Percentiles rank a stretch among this genome's conserved stretches.
Conservation (phyloP, 2,888 invertebrate genomes). For the Ectemnius continuus region DNA sequence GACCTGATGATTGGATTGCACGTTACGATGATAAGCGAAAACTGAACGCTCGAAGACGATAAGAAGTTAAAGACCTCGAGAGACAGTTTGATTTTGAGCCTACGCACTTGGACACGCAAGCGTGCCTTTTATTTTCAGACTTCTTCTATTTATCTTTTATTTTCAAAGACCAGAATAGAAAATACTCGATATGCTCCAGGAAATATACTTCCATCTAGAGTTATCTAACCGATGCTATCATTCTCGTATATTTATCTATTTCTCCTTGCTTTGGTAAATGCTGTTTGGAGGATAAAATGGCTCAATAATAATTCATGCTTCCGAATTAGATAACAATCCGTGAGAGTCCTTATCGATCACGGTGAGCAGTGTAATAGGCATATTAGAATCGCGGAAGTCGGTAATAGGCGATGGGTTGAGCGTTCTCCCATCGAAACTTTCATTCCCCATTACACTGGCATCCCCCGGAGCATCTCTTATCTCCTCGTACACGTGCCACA, state of each 20-base stretch:
- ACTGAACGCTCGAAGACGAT: conserved; percentile 1
- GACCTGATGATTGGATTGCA: background rate
- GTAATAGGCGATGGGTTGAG: conserved; percentile 7
- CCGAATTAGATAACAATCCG: background rate
- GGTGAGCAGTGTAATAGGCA: background rate
- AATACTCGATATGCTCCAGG: too few relatives aligned
- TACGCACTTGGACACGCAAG: too few relatives aligned
- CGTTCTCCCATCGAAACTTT: conserved; percentile 23
- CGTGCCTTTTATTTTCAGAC: too few relatives aligned
- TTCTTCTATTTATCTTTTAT: too few relatives aligned
- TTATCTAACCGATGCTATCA: too few relatives aligned
- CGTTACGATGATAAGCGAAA: background rate
- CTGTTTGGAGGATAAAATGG: conserved; percentile 25
- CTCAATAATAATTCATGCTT: background rate
- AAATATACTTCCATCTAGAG: too few relatives aligned
- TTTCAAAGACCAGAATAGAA: too few relatives aligned
- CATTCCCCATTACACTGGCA: conserved; percentile 33
- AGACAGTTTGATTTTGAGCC: background rate
- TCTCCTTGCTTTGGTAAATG: too few relatives aligned
- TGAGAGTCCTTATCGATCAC: background rate
- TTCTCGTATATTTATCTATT: too few relatives aligned
- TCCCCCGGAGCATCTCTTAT: conserved; percentile 10
- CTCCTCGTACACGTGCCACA: background rate
- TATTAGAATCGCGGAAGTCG: conserved; percentile 9
- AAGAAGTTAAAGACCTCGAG: conserved; percentile 14